phyloP scores from a whole-genome alignment of 2,113 vertebrate genomes.

The Oncorhynchus kisutch region DNA sequence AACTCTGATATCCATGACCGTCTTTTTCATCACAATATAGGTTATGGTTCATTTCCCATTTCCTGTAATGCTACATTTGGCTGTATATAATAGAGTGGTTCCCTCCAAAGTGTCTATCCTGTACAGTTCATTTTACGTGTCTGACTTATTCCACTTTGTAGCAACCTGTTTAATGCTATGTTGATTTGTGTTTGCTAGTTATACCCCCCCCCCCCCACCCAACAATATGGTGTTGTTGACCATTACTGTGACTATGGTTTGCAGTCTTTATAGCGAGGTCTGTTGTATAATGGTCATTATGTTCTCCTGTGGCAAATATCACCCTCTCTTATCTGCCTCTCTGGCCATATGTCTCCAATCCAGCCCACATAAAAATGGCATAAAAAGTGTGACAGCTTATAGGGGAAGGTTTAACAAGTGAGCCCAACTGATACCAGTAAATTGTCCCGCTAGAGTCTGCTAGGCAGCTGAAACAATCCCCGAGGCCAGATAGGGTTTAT shows the following conservation, averaged over 20 bases:
- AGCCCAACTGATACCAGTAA: conserved; percentile 57
- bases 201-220: too few relatives aligned
- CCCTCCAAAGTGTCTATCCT: too few relatives aligned
- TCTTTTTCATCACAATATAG: too few relatives aligned
- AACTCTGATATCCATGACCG: too few relatives aligned
- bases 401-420: conserved; percentile 46
- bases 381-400: conserved; percentile 61
- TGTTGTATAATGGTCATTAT: conserved; percentile 24
- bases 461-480: conserved; percentile 26
- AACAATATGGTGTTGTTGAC: background rate
- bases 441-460: conserved; percentile 12
- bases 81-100: too few relatives aligned
- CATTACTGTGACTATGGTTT: background rate
- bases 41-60: too few relatives aligned
- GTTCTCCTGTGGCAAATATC: conserved; percentile 24
- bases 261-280: conserved; percentile 17
- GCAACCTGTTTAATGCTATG: background rate
- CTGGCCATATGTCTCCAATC: conserved; percentile 43
- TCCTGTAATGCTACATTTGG: too few relatives aligned
- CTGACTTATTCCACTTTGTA: background rate
- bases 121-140: too few relatives aligned
- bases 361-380: conserved; percentile 35
- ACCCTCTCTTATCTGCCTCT: conserved; percentile 54
- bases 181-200: background rate
- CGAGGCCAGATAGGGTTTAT: conserved; percentile 15